phyloP scores from a whole-genome alignment of 2,797 vertebrate species.

The Microtus obscurus region DNA sequence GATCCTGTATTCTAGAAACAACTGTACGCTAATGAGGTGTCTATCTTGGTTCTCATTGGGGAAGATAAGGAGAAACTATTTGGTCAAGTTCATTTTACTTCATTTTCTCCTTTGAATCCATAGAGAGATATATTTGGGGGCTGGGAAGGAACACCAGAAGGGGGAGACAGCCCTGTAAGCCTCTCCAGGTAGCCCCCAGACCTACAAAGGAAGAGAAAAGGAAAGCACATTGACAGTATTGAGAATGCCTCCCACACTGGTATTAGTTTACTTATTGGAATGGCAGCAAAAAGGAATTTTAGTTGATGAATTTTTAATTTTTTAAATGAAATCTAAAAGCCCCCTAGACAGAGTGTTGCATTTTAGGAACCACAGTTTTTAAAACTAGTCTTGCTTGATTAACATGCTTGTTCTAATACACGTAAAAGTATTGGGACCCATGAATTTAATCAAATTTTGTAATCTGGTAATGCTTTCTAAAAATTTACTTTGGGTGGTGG shows the following conservation, averaged over 20 bases:
- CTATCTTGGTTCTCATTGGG: background rate
- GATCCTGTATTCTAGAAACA: background rate
- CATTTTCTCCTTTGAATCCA: background rate
- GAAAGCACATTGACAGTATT: background rate
- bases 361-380: background rate
- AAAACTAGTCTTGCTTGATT: background rate
- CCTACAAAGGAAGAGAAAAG: background rate
- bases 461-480: background rate
- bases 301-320: background rate
- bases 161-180: background rate
- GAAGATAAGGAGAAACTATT: background rate
- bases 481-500: background rate
- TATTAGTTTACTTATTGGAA: background rate
- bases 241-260: background rate
- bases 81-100: constrained; percentile 35
- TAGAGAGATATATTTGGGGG: background rate
- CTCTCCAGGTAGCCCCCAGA: background rate
- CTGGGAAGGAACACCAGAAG: background rate
- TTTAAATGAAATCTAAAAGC: background rate
- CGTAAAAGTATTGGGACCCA: constrained; percentile 31
- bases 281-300: constrained; percentile 28
- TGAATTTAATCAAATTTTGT: constrained; percentile 40
- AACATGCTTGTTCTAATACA: background rate
- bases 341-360: background rate
- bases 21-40: background rate